phyloP scores from a whole-genome alignment of 35 echinoderm and acorn worm species.

The Acanthaster planci region DNA sequence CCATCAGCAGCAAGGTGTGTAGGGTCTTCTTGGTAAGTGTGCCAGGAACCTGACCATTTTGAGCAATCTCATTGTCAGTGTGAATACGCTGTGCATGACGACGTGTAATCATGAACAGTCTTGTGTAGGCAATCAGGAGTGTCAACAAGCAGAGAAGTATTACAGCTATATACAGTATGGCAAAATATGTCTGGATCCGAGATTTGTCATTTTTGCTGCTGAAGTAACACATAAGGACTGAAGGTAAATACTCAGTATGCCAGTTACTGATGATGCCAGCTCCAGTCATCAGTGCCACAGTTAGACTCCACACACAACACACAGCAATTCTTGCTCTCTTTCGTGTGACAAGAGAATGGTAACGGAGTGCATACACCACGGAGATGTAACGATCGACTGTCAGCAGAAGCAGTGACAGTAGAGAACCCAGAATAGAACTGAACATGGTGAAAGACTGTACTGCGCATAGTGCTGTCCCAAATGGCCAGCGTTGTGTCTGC shows the following conservation, averaged over 20 bases:
- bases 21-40: background rate
- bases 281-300: background rate
- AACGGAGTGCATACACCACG: background rate
- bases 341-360: background rate
- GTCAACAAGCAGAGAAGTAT: background rate
- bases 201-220: background rate
- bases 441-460: background rate
- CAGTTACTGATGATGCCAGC: background rate
- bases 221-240: too few relatives aligned
- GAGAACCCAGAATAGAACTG: background rate
- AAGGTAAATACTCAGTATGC: background rate
- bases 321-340: slow-evolving; percentile 10
- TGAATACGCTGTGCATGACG: background rate
- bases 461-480: background rate
- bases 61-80: background rate
- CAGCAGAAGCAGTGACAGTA: slow-evolving; percentile 23
- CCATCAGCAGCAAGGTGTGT: background rate
- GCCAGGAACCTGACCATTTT: background rate
- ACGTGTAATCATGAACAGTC: background rate
- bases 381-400: slow-evolving; percentile 30
- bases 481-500: background rate
- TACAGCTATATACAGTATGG: background rate
- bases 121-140: background rate
- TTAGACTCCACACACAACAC: background rate
- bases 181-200: too few relatives aligned